Evolutionary conservation across 2,113 vertebrate genomes (phyloP).

Genomic region (Cinclus cinclus): DNA sequence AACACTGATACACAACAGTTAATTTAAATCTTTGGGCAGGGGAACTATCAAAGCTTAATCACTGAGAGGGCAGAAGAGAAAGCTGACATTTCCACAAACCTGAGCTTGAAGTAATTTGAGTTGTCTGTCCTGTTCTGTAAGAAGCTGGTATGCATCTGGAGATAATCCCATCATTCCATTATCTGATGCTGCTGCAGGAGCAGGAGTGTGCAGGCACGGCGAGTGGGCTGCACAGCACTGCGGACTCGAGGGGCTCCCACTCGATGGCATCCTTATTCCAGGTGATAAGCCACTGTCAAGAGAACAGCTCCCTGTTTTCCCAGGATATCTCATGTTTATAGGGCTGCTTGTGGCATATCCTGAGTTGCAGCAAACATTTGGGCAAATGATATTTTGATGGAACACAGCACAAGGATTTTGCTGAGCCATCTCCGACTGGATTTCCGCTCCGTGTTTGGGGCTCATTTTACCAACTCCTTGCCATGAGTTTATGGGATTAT

Average conservation of each 20-base stretch:
- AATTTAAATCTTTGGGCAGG: not conserved
- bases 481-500: conserved; percentile 67
- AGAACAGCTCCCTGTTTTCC: conserved; percentile 25
- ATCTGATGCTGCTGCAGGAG: conserved; percentile 40
- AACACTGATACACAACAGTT: not conserved
- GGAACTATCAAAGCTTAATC: not conserved
- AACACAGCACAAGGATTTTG: conserved; percentile 56
- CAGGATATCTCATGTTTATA: conserved; percentile 38
- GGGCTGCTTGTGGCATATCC: conserved; percentile 64
- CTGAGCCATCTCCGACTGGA: conserved; percentile 28
- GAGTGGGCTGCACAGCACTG: conserved; percentile 66
- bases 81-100: conserved; percentile 73
- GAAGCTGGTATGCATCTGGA: conserved; percentile 82
- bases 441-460: conserved; percentile 24
- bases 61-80: not conserved
- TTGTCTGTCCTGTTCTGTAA: conserved; percentile 90
- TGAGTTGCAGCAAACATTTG: conserved; percentile 66
- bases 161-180: conserved; percentile 76
- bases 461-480: conserved; percentile 56
- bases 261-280: conserved; percentile 16
- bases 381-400: conserved; percentile 63
- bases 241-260: conserved; percentile 9
- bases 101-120: conserved; percentile 92
- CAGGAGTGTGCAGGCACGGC: conserved; percentile 17
- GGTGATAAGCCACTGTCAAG: not conserved